Conservation (phyloP, 2,113 vertebrate genomes). For the Pantherophis guttatus region DNA sequence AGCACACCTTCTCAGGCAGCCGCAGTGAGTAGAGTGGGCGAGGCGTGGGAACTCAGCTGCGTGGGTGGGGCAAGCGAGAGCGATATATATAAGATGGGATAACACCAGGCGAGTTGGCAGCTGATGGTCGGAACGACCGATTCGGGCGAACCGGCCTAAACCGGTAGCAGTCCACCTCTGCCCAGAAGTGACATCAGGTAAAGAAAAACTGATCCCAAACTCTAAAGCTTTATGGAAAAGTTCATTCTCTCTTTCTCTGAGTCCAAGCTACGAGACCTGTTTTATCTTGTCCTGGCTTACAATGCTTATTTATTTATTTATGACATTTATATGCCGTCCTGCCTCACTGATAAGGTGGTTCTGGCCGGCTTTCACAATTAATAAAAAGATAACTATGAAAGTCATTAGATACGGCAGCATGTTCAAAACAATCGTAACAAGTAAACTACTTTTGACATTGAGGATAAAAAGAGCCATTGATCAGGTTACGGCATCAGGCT, state of each 20-base stretch:
- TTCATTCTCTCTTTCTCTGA: neutral
- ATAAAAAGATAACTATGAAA: neutral
- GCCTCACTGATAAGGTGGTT: neutral
- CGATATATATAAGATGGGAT: too few species aligned
- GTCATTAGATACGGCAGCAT: neutral
- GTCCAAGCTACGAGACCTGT: neutral
- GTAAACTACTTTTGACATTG: neutral
- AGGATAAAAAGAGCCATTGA: neutral
- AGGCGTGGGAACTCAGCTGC: too few species aligned
- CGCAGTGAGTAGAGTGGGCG: too few species aligned
- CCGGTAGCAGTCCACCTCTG: too few species aligned
- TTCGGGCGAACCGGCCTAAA: too few species aligned
- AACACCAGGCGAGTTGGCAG: too few species aligned
- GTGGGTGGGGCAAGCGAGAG: too few species aligned
- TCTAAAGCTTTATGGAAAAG: neutral
- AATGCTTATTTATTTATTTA: neutral
- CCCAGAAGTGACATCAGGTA: neutral
- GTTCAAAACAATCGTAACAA: neutral
- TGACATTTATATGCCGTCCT: neutral
- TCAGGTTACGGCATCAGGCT: neutral
- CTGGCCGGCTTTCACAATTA: neutral
- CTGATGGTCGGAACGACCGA: too few species aligned
- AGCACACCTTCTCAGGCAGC: too few species aligned
- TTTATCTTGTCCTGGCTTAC: neutral
- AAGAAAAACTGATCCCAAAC: neutral